Percentiles rank a stretch among this genome's conserved stretches.
Evolutionary conservation across 2,113 vertebrate genomes (phyloP).

Genomic region (Gymnarchus niloticus): DNA sequence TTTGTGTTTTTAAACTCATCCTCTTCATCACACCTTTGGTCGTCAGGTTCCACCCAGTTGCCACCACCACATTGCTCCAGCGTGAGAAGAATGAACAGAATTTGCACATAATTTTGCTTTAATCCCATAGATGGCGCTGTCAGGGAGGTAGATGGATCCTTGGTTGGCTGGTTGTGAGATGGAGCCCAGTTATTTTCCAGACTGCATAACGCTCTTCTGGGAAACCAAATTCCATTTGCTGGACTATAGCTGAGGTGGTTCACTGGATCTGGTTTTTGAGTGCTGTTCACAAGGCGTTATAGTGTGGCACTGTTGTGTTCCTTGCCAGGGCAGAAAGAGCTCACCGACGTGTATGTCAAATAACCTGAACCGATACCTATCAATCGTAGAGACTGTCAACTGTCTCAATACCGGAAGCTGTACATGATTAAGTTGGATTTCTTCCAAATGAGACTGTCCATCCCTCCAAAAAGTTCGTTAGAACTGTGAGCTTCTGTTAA

Average conservation of each 20-base stretch:
- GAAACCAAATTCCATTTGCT: neutral
- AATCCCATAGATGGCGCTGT: neutral
- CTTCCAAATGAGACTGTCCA: neutral
- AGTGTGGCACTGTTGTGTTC: neutral
- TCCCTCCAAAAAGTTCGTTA: neutral
- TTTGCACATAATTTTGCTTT: neutral
- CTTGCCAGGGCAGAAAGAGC: neutral
- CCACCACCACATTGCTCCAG: neutral
- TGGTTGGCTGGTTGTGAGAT: neutral
- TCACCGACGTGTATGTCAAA: neutral
- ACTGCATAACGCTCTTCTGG: too few relatives aligned
- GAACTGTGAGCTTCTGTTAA: neutral
- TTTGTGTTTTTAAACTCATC: neutral
- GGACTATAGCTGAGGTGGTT: neutral
- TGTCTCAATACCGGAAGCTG: neutral
- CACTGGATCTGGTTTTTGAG: neutral
- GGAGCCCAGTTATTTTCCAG: neutral
- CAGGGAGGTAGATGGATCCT: neutral
- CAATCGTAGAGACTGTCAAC: neutral
- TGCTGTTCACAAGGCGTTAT: neutral
- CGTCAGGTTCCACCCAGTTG: neutral
- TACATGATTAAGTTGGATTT: neutral
- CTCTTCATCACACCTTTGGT: neutral
- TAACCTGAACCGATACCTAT: neutral
- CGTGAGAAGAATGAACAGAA: neutral